phyloP scores from a whole-genome alignment of 2,888 invertebrate species.

The Pantelozetes paolii region DNA sequence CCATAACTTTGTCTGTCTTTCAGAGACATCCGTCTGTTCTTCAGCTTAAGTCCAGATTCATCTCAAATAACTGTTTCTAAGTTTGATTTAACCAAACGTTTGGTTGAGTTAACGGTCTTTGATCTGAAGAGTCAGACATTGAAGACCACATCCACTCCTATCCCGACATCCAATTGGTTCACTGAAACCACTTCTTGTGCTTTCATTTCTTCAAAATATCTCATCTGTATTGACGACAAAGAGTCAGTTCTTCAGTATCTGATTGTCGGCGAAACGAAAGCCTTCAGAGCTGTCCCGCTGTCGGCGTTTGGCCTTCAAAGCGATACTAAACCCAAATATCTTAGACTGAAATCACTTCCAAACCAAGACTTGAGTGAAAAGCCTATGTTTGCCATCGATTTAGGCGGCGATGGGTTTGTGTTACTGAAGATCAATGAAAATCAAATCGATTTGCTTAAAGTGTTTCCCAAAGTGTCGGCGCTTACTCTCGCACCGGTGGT shows the following conservation, averaged over 20 bases:
- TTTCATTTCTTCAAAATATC: slow-evolving; percentile 39
- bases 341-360: slow-evolving; percentile 42
- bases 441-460: slow-evolving; percentile 45
- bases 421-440: slow-evolving; percentile 42
- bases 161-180: slow-evolving; percentile 18
- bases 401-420: slow-evolving; percentile 43
- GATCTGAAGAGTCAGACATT: slow-evolving; percentile 21
- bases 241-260: slow-evolving; percentile 43
- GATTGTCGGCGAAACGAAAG: slow-evolving; percentile 43
- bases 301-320: slow-evolving; percentile 43
- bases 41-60: slow-evolving; percentile 6
- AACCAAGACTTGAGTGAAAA: slow-evolving; percentile 44
- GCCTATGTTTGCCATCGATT: slow-evolving; percentile 45
- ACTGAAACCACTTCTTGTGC: slow-evolving; percentile 13
- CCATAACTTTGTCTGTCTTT: too few relatives aligned
- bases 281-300: slow-evolving; percentile 45
- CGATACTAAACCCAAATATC: slow-evolving; percentile 15
- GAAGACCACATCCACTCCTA: slow-evolving; percentile 10
- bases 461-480: slow-evolving; percentile 40
- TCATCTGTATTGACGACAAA: slow-evolving; percentile 45
- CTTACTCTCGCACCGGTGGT: slow-evolving; percentile 37
- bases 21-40: slow-evolving; percentile 34
- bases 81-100: neutral
- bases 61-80: slow-evolving; percentile 8
- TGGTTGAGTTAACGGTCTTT: slow-evolving; percentile 3